Evolutionary conservation across 1,140 invertebrate species (phyloP), one percentile per base, ranked within the genome.

Genomic region (Brachionus calyciflorus): DNA sequence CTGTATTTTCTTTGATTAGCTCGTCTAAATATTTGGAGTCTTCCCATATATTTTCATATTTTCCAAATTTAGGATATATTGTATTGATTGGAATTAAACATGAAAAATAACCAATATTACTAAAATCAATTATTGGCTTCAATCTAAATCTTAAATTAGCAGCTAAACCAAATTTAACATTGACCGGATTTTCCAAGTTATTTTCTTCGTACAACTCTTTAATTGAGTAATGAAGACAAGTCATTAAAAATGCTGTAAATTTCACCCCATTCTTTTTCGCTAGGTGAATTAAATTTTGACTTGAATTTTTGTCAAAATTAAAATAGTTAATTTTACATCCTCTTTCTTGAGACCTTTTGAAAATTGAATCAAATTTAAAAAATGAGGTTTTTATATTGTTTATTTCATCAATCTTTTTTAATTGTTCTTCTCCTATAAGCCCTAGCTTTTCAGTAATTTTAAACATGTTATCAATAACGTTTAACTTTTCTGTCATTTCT

Each of bases 61-160:
- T 51, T 33, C 69, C 69, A 55, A 73, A 73, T 19, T 73, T 49
- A 9, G 69, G 69, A 73, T 73, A 73, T 1, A 30, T 9, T 21
- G 69, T 55, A 30, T 73, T 73, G 3, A 73, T 55, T 4, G 69
- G 30, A 40, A 49, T n/a, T 12, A 73, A 28, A 55, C 44, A 40
- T 3, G 69, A 51, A 49, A 51, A 51, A 41, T 55, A 73, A 21
- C 69, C 69, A 12, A 73, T 28, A 40, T 37, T 40, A 40, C 26
- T 55, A 46, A 73, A 73, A 55, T 73, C 69, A 19, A 73, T 17
- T 17, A 40, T 33, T 26, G 69, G 69, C 6, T 49, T 19, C 17
- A 73, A 55, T 12, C 69, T 28, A 73, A 73, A 51, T 33, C 69
- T 49, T 14, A 73, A 51, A 55, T 73, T 73, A 2, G 69, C 19